Evolutionary conservation across 2,113 vertebrate genomes (phyloP).

Genomic region (Fregetta grallaria): DNA sequence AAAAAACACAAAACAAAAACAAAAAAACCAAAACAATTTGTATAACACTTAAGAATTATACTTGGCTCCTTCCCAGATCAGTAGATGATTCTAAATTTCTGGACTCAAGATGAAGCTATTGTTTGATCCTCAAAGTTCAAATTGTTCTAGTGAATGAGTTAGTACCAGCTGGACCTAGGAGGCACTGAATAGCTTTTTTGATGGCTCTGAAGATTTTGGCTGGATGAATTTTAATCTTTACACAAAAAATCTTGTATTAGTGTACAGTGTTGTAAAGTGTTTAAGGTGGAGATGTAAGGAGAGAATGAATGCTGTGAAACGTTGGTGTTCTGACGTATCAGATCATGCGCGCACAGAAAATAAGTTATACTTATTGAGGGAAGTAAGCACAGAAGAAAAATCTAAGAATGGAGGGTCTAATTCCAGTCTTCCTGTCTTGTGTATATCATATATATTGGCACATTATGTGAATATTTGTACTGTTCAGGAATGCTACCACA

Average conservation of each 20-base stretch:
- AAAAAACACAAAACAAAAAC: too few relatives aligned
- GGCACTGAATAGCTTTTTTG: not conserved
- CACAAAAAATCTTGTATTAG: not conserved
- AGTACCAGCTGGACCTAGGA: not conserved
- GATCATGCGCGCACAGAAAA: fast-evolving
- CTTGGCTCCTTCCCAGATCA: not conserved
- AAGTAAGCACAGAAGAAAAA: not conserved
- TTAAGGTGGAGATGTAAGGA: not conserved
- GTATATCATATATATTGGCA: not conserved
- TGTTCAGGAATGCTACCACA: not conserved
- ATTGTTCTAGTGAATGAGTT: not conserved
- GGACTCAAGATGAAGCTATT: not conserved
- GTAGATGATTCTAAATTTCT: not conserved
- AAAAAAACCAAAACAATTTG: not conserved
- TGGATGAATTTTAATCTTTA: not conserved
- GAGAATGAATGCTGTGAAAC: not conserved
- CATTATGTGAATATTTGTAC: not conserved
- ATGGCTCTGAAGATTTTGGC: not conserved
- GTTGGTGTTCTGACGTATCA: fast-evolving
- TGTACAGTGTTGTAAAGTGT: not conserved
- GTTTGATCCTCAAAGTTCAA: not conserved
- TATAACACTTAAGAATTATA: not conserved
- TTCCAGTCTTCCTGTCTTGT: not conserved
- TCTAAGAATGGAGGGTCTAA: not conserved
- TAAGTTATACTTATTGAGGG: not conserved